Percentiles rank a stretch among this genome's conserved stretches.
Conservation (phyloP, 2,797 vertebrate genomes). For the Myotis myotis region DNA sequence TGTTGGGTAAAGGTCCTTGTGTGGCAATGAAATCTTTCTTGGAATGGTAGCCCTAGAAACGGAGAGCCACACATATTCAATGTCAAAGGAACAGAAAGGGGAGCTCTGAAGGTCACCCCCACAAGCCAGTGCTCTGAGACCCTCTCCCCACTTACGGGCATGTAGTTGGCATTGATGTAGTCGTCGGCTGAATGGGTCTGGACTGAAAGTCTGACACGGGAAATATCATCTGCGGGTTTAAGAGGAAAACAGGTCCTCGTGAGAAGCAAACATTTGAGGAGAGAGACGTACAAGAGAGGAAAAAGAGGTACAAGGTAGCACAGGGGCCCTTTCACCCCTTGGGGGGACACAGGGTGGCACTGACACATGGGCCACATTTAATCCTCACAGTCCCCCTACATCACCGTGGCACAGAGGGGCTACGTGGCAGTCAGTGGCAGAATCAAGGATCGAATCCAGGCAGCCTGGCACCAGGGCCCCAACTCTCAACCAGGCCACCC, state of each 20-base stretch:
- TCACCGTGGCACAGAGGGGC: neutral
- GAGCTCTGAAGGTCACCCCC: neutral
- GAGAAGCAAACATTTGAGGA: neutral
- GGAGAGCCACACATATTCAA: neutral
- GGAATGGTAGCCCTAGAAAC: slow-evolving; percentile 91
- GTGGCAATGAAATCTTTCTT: slow-evolving; percentile 95
- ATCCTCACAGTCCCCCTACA: neutral
- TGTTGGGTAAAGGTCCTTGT: slow-evolving; percentile 95
- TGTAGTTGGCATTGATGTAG: slow-evolving; percentile 98
- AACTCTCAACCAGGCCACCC: neutral
- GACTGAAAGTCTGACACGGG: slow-evolving; percentile 94
- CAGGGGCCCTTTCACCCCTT: neutral
- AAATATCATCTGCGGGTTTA: slow-evolving; percentile 90
- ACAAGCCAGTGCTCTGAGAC: neutral
- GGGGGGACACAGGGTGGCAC: accelerated
- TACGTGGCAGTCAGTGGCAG: accelerated
- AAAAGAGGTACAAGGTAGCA: neutral
- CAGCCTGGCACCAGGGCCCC: neutral
- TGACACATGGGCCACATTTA: neutral
- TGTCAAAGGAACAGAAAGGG: neutral
- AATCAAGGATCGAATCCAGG: neutral
- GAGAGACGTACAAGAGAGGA: neutral
- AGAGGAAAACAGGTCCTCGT: slow-evolving; percentile 32
- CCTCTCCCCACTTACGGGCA: slow-evolving; percentile 88
- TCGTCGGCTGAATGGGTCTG: slow-evolving; percentile 87